Evolutionary conservation across 2,797 vertebrate genomes (phyloP), one percentile per base, ranked within the genome.

Genomic region (Hemitrygon akajei): DNA sequence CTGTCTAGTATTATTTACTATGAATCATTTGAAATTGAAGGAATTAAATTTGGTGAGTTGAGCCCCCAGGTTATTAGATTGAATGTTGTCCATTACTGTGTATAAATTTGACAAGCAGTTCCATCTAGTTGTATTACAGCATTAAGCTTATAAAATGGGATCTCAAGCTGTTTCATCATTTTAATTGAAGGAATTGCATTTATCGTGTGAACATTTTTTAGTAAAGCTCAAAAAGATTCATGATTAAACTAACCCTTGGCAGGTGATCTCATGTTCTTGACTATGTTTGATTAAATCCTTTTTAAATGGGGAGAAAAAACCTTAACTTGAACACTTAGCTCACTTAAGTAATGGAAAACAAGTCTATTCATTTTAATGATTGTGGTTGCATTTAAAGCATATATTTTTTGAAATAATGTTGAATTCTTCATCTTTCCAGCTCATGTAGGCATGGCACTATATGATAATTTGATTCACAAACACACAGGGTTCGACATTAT

Each of bases 91-190:
- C 47, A 1, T 47, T 47, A 47, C 47, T 47, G 47, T 47, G 47
- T 47, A 47, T 47, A 47, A 47, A 47, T 47, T 47, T 47, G 47
- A 89, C 66, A 89, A 89, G 20, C 37, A 69, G n/a, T 20, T 89
- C 1, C 60, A 69, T 37, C n/a, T 69, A 34, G 16, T 89, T 89
- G 86, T 37, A 66, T 34, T 37, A 20, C 60, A 22, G 34, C n/a
- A 89, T 69, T 69, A 89, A 89, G 63, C 30, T 87, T 87, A 34
- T 69, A 69, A 69, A 89, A 89, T 63, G n/a, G 60, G 18, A 89
- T 22, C 18, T 63, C 16, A 22, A 89, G 47, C 30, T 89, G 63
- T 37, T 89, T 37, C n/a, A 9, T 89, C 20, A 69, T 20, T 34
- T 89, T 37, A 34, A 89, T 12, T 37, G 37, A 69, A 89, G 7